These are phyloP conservation scores for Clytia hemisphaerica DNA, from an alignment of 30 jellyfish, hydroid and myxozoan species.

Conservation along the genomic window DNA sequence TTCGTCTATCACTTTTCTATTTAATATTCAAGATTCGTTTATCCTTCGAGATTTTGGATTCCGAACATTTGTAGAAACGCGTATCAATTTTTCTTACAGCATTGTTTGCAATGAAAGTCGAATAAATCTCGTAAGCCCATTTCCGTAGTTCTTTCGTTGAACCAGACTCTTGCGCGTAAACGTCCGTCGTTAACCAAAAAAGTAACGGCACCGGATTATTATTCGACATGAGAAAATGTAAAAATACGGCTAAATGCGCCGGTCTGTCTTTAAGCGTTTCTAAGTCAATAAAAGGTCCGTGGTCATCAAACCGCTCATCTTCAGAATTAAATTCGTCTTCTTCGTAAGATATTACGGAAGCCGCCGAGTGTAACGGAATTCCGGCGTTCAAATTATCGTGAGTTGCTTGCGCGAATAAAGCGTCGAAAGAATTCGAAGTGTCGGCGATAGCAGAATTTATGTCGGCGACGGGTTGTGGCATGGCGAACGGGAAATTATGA, in stretches of 20 bases:
- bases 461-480: neutral
- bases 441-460: neutral
- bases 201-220: constrained; percentile 94
- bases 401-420: constrained; percentile 19
- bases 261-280: constrained; percentile 61
- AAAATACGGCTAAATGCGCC: constrained; percentile 93
- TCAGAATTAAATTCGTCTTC: constrained; percentile 91
- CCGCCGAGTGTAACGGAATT: constrained; percentile 65
- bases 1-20: too few species aligned
- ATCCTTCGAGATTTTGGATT: too few species aligned
- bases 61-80: too few species aligned
- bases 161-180: constrained; percentile 90
- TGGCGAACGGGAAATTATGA: constrained; percentile 4
- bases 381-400: constrained; percentile 19
- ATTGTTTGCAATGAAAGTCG: constrained; percentile 68
- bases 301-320: constrained; percentile 83
- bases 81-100: constrained; percentile 64
- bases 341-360: constrained; percentile 91
- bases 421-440: constrained; percentile 24
- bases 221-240: constrained; percentile 92
- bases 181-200: constrained; percentile 98
- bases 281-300: constrained; percentile 94
- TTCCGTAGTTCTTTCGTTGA: constrained; percentile 74
- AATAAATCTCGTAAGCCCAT: constrained; percentile 96
- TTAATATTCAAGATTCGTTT: too few species aligned